Conservation (phyloP, 2,888 invertebrate species). For the Barypeithes pellucidus region DNA sequence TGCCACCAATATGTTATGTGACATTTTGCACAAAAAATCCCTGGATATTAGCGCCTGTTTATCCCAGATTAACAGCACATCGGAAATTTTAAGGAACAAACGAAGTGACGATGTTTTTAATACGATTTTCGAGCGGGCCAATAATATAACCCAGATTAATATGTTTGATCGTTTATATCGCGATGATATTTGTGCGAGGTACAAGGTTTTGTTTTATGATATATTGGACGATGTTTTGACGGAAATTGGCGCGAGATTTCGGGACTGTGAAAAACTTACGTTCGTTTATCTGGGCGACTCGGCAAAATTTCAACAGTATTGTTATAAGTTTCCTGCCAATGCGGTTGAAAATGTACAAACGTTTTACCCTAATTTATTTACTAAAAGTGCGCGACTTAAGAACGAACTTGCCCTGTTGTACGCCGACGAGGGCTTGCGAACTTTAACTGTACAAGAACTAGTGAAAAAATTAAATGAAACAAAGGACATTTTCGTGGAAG, state of each 20-base stretch:
- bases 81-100: no score
- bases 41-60: no score
- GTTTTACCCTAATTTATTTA: slow-evolving; percentile 6
- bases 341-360: slow-evolving; percentile 1
- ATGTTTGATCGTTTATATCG: no score
- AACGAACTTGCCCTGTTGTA: slow-evolving; percentile 7
- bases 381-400: slow-evolving; percentile 14
- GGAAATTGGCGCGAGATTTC: slow-evolving; percentile 4
- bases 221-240: slow-evolving; percentile 17
- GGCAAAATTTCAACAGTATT: neutral
- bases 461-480: no score
- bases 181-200: neutral
- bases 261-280: slow-evolving; percentile 13
- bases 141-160: no score
- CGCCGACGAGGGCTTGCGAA: no score
- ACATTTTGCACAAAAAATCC: no score
- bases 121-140: no score
- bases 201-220: slow-evolving; percentile 20
- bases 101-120: no score
- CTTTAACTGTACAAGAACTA: no score
- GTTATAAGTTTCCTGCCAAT: neutral
- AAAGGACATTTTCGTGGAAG: neutral
- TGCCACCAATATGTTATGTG: no score
- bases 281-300: slow-evolving; percentile 9
- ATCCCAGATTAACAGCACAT: no score